These are phyloP conservation scores for Furnarius figulus DNA, from an alignment of 2,113 vertebrate genomes.

Conservation along the genomic window DNA sequence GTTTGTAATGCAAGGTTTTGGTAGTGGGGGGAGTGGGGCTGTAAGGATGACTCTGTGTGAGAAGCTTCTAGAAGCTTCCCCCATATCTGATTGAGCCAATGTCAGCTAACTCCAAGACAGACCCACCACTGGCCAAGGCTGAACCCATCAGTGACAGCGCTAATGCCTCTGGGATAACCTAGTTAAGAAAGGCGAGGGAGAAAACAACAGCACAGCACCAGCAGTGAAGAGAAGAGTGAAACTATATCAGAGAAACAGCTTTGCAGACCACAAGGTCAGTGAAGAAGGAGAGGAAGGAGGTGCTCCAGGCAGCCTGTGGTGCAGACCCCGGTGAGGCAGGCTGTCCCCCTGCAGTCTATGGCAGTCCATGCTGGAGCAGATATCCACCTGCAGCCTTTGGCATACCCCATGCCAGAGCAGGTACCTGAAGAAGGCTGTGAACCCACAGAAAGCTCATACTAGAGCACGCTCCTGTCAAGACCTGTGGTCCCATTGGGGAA, in stretches of 20 bases:
- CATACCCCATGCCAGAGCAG: neutral
- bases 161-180: fast-evolving
- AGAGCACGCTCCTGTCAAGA: neutral
- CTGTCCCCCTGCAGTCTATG: neutral
- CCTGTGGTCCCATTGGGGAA: fast-evolving
- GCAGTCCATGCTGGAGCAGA: neutral
- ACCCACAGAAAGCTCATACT: neutral
- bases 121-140: fast-evolving
- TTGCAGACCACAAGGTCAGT: neutral
- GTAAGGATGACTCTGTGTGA: neutral
- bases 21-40: fast-evolving
- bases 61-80: neutral
- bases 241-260: neutral
- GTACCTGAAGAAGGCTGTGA: neutral
- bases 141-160: fast-evolving
- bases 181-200: neutral
- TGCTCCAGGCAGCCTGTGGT: fast-evolving
- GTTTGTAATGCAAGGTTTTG: neutral
- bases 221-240: neutral
- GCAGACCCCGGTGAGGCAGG: neutral
- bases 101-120: fast-evolving
- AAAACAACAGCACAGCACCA: neutral
- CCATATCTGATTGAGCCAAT: fast-evolving
- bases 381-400: neutral
- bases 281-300: neutral